phyloP scores from a whole-genome alignment of 2,797 vertebrate genomes.

The Lepilemur ruficaudatus region DNA sequence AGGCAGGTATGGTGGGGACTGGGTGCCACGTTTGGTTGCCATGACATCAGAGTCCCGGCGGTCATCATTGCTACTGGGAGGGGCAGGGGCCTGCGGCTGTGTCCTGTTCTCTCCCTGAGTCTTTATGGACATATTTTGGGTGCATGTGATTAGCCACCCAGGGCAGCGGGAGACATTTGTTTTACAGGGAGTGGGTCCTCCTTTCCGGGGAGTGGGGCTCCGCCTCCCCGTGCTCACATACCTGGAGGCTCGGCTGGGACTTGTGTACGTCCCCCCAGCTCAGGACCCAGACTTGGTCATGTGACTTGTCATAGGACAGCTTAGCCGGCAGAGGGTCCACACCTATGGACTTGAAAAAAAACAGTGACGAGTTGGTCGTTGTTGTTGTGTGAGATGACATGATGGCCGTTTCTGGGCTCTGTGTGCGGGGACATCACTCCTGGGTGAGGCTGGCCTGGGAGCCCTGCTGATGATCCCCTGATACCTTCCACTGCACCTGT shows the following conservation, averaged over 20 bases:
- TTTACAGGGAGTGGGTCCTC: background rate
- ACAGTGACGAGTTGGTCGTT: constrained; percentile 52
- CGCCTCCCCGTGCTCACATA: constrained; percentile 68
- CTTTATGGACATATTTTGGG: background rate
- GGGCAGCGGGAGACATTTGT: background rate
- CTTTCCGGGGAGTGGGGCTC: background rate
- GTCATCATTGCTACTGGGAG: background rate
- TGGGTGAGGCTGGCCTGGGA: background rate
- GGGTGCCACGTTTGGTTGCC: background rate
- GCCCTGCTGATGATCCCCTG: background rate
- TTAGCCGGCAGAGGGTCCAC: constrained; percentile 94
- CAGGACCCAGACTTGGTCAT: constrained; percentile 97
- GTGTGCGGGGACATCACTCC: background rate
- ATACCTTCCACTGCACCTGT: background rate
- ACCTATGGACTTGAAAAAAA: constrained; percentile 88
- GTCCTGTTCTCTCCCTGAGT: background rate
- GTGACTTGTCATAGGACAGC: constrained; percentile 96
- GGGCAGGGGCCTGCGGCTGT: background rate
- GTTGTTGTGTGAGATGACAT: background rate
- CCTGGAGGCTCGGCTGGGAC: constrained; percentile 92
- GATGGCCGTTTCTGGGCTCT: background rate
- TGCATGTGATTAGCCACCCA: background rate
- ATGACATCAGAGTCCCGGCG: background rate
- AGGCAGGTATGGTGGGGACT: background rate
- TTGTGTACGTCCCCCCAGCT: constrained; percentile 92